Conservation (phyloP, 2,113 vertebrate genomes). For the Copsychus sechellarum region DNA sequence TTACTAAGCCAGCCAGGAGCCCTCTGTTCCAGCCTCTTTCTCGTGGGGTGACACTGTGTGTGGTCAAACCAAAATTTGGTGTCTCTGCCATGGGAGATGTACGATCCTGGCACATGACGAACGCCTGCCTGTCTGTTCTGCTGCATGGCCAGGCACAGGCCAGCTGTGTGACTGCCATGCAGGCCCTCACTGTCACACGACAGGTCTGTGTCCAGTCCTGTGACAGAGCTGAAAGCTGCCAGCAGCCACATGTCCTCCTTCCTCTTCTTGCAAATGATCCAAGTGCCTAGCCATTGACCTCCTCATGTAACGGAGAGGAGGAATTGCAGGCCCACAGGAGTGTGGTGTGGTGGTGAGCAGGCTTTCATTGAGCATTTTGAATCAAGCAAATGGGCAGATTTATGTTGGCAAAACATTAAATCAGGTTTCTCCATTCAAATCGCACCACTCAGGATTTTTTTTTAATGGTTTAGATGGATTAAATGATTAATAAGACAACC, state of each 20-base stretch:
- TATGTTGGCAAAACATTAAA: neutral
- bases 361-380: neutral
- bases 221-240: neutral
- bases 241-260: neutral
- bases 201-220: neutral
- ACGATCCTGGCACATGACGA: rapidly evolving
- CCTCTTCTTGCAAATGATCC: neutral
- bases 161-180: neutral
- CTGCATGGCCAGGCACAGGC: neutral
- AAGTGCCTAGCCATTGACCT: neutral
- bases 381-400: neutral
- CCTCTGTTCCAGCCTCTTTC: neutral
- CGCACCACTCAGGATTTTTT: neutral
- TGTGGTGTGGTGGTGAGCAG: neutral
- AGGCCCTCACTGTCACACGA: neutral
- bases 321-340: neutral
- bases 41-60: rapidly evolving
- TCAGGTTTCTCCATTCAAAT: neutral
- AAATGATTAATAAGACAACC: neutral
- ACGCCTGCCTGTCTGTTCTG: neutral
- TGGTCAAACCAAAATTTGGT: neutral
- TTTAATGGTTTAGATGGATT: neutral
- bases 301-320: neutral
- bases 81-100: neutral
- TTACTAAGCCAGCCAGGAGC: neutral